phyloP scores from a whole-genome alignment of 2,113 vertebrate genomes.

The Catharus minimus region DNA sequence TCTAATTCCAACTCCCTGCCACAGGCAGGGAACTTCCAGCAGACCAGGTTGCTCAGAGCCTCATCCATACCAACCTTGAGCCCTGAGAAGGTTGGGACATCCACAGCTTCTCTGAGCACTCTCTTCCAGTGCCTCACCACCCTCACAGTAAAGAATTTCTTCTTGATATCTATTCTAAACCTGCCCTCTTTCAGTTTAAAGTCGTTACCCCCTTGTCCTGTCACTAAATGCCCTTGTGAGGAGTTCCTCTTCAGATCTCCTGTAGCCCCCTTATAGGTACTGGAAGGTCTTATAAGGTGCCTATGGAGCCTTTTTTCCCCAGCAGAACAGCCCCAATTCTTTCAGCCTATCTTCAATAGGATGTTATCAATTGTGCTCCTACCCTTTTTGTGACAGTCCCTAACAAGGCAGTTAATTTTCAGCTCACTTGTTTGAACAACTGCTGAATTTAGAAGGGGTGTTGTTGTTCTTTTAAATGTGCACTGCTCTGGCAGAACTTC shows the following conservation, averaged over 20 bases:
- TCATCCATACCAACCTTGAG: background rate
- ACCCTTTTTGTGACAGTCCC: background rate
- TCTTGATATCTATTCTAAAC: background rate
- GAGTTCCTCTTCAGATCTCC: background rate
- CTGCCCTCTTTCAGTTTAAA: background rate
- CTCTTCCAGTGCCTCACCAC: background rate
- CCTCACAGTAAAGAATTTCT: background rate
- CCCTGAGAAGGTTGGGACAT: background rate
- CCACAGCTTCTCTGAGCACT: background rate
- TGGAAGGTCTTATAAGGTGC: background rate
- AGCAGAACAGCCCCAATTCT: background rate
- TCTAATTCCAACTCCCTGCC: background rate
- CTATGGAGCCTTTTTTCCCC: background rate
- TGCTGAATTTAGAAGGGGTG: background rate
- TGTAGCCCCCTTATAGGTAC: too few relatives aligned
- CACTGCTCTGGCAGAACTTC: background rate
- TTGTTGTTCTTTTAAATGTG: background rate
- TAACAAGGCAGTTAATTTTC: background rate
- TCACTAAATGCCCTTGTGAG: background rate
- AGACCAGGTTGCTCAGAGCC: background rate
- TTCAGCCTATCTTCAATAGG: background rate
- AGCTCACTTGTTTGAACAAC: background rate
- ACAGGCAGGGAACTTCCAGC: background rate
- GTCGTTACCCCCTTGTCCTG: background rate
- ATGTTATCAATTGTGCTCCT: rapidly evolving